Conservation (phyloP, 2,113 vertebrate species). For the Oryzias melastigma region DNA sequence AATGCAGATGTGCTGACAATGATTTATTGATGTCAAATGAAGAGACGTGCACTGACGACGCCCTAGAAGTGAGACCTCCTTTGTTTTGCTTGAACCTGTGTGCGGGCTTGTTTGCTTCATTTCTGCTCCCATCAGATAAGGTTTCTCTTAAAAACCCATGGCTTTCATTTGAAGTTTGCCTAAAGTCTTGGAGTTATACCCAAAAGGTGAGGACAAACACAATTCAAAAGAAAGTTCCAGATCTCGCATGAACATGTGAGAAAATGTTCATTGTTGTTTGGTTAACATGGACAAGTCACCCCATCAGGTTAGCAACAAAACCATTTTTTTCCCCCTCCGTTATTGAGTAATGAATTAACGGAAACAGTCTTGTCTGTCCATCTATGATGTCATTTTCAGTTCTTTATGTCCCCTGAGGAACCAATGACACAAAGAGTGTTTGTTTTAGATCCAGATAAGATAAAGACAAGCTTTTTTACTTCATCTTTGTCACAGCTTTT, state of each 20-base stretch:
- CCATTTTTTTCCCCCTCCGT: slow-evolving; percentile 1
- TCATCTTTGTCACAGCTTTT: too few relatives aligned
- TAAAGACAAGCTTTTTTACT: too few relatives aligned
- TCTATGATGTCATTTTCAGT: background rate
- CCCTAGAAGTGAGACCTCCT: slow-evolving; percentile 17
- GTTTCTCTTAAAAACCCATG: slow-evolving; percentile 15
- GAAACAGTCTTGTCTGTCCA: background rate
- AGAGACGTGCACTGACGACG: slow-evolving; percentile 33
- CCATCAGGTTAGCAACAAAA: slow-evolving; percentile 36
- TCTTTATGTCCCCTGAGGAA: slow-evolving; percentile 7
- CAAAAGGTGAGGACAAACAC: background rate
- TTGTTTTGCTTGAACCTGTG: slow-evolving; percentile 32
- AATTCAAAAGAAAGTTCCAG: slow-evolving; percentile 14
- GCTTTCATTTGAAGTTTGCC: background rate
- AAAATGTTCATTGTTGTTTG: background rate
- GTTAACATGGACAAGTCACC: slow-evolving; percentile 24
- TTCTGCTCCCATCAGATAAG: slow-evolving; percentile 54
- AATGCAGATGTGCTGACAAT: background rate
- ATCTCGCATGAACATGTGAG: background rate
- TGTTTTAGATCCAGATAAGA: background rate
- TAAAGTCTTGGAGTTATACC: too few relatives aligned
- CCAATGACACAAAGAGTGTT: slow-evolving; percentile 32
- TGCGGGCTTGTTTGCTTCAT: slow-evolving; percentile 41
- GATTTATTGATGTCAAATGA: slow-evolving; percentile 36
- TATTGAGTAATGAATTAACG: slow-evolving; percentile 23